Evolutionary conservation across 2,113 vertebrate species (phyloP), one percentile per base, ranked within the genome.

Genomic region (Mungos mungo): DNA sequence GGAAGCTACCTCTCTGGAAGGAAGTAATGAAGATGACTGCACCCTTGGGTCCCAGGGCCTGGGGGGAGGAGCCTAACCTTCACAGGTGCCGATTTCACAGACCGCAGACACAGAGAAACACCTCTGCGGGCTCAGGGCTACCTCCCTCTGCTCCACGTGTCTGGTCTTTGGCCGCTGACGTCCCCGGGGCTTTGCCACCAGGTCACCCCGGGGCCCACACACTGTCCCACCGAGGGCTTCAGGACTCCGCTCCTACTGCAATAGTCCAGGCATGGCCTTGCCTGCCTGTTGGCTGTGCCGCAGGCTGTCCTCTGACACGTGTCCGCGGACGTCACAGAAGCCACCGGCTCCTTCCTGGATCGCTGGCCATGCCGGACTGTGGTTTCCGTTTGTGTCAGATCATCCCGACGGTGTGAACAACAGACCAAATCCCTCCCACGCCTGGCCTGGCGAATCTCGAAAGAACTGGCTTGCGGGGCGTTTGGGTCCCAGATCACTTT

Each of bases 351-450:
- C 21, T 15, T 10, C 21, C 33, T 0, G 0, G 0, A 1, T 5
- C 0, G 0, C 18, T 3, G 0, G 7, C 33, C 3, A 25, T 13
- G 8, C 5, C 0, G 3, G 25, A 5, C 19, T 6, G 6, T 1
- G 5, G 10, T 1, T 18, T 66, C 88, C 9, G 11, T 10, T 33
- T 29, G 33, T 2, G 6, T 27, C 18, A 18, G 23, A 18, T 5
- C 21, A 5, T 19, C 29, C 82, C 19, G 35, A 15, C 31, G 41
- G 74, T 31, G 19, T 5, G 66, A 9, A 33, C 45, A 91, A n/a
- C 18, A n/a, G 35, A 29, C 23, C 60, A 0, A 2, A 25, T 7
- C 7, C 2, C 7, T 47, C 68, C 8, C 50, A 14, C 7, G 12
- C 12, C 38, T 0, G 2, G 33, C n/a, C 31, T 7, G 13, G 38